A percentile compares a stretch with the other conserved stretches of the same genome.
These are phyloP conservation scores for Hephaestus fuliginosus DNA, from an alignment of 2,797 vertebrate genomes.

Conservation along the genomic window DNA sequence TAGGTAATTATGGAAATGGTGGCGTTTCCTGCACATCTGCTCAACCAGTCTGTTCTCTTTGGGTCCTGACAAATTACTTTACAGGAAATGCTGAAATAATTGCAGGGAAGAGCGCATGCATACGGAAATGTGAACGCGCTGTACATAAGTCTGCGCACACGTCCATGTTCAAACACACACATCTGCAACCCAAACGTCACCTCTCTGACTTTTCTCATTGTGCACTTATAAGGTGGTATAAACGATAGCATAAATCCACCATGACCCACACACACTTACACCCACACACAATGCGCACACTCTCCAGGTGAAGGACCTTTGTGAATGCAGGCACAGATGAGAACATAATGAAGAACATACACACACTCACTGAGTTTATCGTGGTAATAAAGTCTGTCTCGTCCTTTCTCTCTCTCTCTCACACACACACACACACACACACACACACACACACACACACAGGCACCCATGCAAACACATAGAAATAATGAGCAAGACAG, in stretches of 20 bases:
- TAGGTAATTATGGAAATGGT: constrained; percentile 66
- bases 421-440: not conserved
- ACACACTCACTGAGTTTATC: constrained; percentile 20
- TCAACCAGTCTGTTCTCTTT: constrained; percentile 59
- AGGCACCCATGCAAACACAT: constrained; percentile 6
- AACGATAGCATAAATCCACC: not conserved
- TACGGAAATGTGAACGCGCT: constrained; percentile 5
- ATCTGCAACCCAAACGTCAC: not conserved
- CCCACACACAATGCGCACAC: not conserved
- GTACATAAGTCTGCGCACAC: not conserved
- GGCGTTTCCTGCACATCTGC: constrained; percentile 70
- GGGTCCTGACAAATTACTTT: constrained; percentile 57
- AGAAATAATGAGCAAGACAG: constrained; percentile 30
- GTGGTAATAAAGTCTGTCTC: constrained; percentile 16
- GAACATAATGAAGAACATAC: constrained; percentile 20
- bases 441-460: not conserved
- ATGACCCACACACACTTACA: not conserved
- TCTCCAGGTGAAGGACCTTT: constrained; percentile 32
- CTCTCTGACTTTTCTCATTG: not conserved
- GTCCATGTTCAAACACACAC: not conserved
- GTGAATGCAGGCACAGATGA: constrained; percentile 17
- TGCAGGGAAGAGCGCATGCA: constrained; percentile 9
- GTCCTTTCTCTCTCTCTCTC: not conserved
- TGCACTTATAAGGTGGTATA: not conserved
- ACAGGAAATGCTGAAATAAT: constrained; percentile 44